phyloP scores from a whole-genome alignment of 2,797 vertebrate species.

The Pseudochirops corinnae region DNA sequence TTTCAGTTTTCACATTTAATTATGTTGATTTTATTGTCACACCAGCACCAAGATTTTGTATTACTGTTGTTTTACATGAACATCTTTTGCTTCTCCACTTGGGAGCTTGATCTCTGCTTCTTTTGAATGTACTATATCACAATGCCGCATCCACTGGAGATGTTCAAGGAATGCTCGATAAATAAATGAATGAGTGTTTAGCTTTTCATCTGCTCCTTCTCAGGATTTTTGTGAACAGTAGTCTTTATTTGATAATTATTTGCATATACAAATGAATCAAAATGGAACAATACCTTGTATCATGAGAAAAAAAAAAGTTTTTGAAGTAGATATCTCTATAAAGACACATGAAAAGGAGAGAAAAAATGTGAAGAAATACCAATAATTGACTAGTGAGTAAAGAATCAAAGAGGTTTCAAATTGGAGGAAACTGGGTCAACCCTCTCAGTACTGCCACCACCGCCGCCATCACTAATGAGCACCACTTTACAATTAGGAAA shows the following conservation, averaged over 20 bases:
- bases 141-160: neutral
- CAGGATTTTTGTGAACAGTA: slow-evolving; percentile 27
- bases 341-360: neutral
- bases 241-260: slow-evolving; percentile 35
- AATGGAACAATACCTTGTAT: neutral
- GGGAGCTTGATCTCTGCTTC: no score
- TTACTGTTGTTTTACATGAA: no score
- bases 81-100: no score
- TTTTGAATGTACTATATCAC: neutral
- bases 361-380: neutral
- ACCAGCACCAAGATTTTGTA: no score
- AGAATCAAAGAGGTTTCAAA: neutral
- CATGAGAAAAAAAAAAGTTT: neutral
- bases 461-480: no score
- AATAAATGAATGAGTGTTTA: slow-evolving; percentile 35
- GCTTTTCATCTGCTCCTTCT: slow-evolving; percentile 24
- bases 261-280: slow-evolving; percentile 17
- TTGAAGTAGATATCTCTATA: neutral
- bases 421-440: neutral
- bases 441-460: neutral
- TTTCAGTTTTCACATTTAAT: no score
- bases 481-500: neutral
- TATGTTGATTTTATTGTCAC: no score
- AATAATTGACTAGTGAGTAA: neutral
- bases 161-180: neutral